Conservation (phyloP, 2,113 vertebrate genomes). For the Lasiurus borealis region DNA sequence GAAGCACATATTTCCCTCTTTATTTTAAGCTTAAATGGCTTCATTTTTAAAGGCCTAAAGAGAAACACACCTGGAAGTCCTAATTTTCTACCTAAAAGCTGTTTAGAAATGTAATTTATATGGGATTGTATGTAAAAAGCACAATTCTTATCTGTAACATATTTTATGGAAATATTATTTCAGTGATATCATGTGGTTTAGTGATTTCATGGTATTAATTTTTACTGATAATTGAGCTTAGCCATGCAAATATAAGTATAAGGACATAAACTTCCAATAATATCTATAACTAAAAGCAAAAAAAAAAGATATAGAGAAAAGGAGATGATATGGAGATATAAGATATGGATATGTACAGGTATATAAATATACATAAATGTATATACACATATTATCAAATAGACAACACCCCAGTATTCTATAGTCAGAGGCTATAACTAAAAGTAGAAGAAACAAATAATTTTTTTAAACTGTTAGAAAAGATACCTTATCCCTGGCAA, state of each 20-base stretch:
- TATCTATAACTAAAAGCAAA: neutral
- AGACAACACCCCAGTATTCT: neutral
- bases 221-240: neutral
- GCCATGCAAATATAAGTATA: neutral
- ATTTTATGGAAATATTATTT: neutral
- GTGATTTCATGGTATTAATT: neutral
- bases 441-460: neutral
- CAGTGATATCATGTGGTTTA: neutral
- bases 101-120: slow-evolving; percentile 18
- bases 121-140: neutral
- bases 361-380: neutral
- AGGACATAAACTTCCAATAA: neutral
- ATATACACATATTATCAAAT: neutral
- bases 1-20: neutral
- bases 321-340: no score
- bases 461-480: no score
- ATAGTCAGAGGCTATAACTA: neutral
- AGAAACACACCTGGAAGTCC: neutral
- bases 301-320: neutral
- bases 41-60: neutral
- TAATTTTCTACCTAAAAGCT: neutral
- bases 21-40: neutral
- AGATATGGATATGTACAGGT: neutral
- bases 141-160: neutral
- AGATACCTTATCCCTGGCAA: no score